Conservation (phyloP, 2,113 vertebrate genomes). For the Ageneiosus marmoratus region DNA sequence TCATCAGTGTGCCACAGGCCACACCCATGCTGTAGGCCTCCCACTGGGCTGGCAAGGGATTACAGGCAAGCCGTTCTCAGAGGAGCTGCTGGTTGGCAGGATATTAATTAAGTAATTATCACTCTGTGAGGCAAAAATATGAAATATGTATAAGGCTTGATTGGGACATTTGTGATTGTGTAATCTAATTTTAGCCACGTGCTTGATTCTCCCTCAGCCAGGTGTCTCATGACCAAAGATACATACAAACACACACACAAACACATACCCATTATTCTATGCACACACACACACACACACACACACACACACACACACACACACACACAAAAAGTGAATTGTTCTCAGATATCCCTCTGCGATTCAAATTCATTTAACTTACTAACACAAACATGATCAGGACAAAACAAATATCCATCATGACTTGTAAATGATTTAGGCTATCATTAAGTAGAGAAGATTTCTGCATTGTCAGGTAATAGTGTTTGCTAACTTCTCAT, state of each 20-base stretch:
- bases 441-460: background rate
- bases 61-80: constrained; percentile 67
- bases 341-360: constrained; percentile 6
- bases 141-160: constrained; percentile 77
- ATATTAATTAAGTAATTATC: constrained; percentile 84
- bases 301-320: constrained; percentile 4
- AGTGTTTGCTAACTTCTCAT: constrained; percentile 51
- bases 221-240: constrained; percentile 53
- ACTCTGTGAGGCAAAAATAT: constrained; percentile 62
- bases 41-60: constrained; percentile 58
- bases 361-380: constrained; percentile 26
- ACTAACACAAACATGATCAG: constrained; percentile 11
- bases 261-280: constrained; percentile 8
- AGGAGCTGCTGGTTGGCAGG: constrained; percentile 62
- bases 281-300: constrained; percentile 10
- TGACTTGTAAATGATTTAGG: constrained; percentile 30
- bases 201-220: constrained; percentile 59
- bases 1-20: constrained; percentile 57
- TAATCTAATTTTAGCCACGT: constrained; percentile 73
- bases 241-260: constrained; percentile 11
- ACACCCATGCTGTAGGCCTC: constrained; percentile 35
- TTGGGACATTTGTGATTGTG: constrained; percentile 76
- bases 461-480: background rate
- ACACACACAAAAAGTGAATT: constrained; percentile 17
- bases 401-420: constrained; percentile 36